Base-by-base conservation (phyloP, 2,888 invertebrate species). In the Thyatira batis region DNA sequence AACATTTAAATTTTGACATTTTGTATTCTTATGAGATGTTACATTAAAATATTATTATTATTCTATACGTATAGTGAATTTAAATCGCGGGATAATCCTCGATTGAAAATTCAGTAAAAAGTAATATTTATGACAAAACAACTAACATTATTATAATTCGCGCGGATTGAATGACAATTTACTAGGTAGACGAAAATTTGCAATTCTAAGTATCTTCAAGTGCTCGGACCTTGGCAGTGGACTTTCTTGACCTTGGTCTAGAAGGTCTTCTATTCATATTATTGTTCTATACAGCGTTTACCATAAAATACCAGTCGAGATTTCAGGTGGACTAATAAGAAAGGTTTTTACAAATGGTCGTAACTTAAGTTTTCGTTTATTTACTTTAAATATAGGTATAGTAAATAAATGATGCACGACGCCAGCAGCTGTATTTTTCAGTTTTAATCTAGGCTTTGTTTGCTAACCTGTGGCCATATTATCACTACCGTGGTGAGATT, bases 161-260 rank as follows among this genome's bases (percentile, higher is more conserved):
- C 33, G 55, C 48, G 50, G 33, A 54, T 55, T 55, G 55, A 60
- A 63, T 63, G 44, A 55, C 53, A 62, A 61, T 65, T 52, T 60
- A 51, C 39, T 53, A 51, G 53, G 51, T 52, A 65, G 60, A 62
- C 59, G 44, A 57, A 51, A 59, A 73, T 71, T 69, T 63, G 67
- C 67, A 74, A 76, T 69, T 69, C 69, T 68, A 68, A 71, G 55
- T 54, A 50, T 50, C 25, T 46, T 46, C 27, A 45, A 58, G 52
- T 49, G 55, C 9, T 61, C 30, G 49, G 51, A 67, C 78, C 74
- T 76, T 77, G 76, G 52, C 73, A 68, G 57, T 78, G 72, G 61
- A 67, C 65, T 77, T 68, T 67, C 55, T 60, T 69, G 71, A 68
- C 72, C 70, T 73, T 63, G 64, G 13, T 45, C 27, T 53, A 50